Base-by-base conservation (phyloP, 2,888 invertebrate species). In the Clepsis dumicolana region DNA sequence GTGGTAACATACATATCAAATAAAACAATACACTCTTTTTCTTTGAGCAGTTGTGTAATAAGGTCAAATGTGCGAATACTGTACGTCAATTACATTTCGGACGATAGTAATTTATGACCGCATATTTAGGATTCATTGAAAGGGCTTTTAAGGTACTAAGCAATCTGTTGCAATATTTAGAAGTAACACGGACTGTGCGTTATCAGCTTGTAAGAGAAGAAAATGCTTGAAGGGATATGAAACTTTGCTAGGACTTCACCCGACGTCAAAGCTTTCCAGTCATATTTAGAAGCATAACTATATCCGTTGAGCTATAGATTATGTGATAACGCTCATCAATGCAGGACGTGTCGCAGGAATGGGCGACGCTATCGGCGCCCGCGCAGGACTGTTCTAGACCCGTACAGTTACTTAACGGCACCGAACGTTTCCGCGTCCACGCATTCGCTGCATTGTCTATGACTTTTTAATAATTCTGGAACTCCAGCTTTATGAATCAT, bases 361-460 rank as follows among this genome's bases (percentile, higher is more conserved):
- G 48, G 80, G 77, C 77, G 87, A 87, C 88, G 79, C 84, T 85
- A 88, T 86, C 87, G 83, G 73, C 73, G 76, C 78, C 80, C 78
- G 84, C 85, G 75, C 83, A 90, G 91, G 90, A 91, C 87, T 88
- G 87, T 92, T 91, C 91, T 91, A 91, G 80, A 84, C 84, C 81
- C 82, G 78, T 87, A 92, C 93, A 89, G 92, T 93, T 91, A 92
- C 74, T 80, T 93, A 92, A 92, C 92, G 93, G 93, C 84, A 90
- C 79, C 74, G 76, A 77, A 84, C 84, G 84, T 90, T 93, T 92
- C 91, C 90, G 88, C 84, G 86, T 89, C 87, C 84, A 88, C 84
- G 79, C 87, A 86, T 84, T 88, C 82, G 78, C 76, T 77, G 79
- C 78, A 87, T 87, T 84, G 77, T 84, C 78, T 83, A 84, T 77